Evolutionary conservation across 2,113 vertebrate genomes (phyloP).

Genomic region (Desmodus rotundus): DNA sequence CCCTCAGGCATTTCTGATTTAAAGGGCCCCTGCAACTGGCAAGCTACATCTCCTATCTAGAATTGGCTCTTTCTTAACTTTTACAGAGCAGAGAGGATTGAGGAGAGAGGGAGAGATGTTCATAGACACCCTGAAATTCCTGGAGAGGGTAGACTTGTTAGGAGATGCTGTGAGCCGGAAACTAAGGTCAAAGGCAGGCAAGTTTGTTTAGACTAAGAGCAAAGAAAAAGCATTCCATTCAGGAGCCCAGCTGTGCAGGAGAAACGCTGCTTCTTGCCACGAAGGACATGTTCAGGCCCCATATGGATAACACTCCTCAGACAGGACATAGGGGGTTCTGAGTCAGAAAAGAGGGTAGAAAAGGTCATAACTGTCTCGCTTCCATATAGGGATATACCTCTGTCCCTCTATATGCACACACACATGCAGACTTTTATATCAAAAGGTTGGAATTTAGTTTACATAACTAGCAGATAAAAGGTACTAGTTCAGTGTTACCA

Average conservation of each 20-base stretch:
- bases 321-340: accelerated
- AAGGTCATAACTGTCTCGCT: background rate
- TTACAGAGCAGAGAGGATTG: background rate
- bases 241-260: background rate
- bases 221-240: background rate
- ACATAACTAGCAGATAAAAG: background rate
- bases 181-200: background rate
- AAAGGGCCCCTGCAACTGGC: background rate
- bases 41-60: background rate
- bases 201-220: background rate
- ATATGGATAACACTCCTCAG: too few species aligned
- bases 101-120: background rate
- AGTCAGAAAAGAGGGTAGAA: background rate
- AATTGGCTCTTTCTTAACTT: background rate
- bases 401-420: background rate
- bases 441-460: background rate
- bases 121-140: background rate
- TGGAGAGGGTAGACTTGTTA: background rate
- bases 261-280: background rate
- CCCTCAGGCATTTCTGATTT: background rate
- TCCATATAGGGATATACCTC: background rate
- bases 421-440: background rate
- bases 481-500: background rate
- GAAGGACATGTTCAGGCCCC: accelerated
- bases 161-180: background rate